These are phyloP conservation scores for Molothrus ater DNA, from an alignment of 2,797 vertebrate species.

Conservation along the genomic window DNA sequence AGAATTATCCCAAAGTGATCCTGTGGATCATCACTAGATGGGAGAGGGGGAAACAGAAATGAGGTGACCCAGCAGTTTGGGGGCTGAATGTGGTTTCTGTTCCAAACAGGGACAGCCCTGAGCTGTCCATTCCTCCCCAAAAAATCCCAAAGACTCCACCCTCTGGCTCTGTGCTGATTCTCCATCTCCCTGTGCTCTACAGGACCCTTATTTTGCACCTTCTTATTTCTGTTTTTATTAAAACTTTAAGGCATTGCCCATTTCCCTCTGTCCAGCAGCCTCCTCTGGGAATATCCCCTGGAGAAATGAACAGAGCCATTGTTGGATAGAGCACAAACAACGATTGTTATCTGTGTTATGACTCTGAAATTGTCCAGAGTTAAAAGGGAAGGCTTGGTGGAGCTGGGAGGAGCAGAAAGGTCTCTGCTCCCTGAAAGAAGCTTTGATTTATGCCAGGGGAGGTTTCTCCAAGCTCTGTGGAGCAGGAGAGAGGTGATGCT, in stretches of 20 bases:
- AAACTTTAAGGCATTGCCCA: constrained; percentile 27
- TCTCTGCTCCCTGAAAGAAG: neutral
- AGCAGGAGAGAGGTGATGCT: neutral
- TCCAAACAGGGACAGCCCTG: neutral
- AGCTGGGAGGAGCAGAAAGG: neutral
- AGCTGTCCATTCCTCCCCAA: fast-evolving
- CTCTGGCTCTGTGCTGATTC: fast-evolving
- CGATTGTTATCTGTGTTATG: neutral
- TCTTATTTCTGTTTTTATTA: constrained; percentile 62
- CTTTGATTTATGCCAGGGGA: neutral
- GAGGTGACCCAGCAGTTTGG: neutral
- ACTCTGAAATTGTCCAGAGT: neutral
- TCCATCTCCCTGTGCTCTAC: neutral
- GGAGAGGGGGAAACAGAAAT: neutral
- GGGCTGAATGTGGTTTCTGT: neutral
- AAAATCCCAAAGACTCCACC: neutral
- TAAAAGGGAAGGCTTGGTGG: neutral
- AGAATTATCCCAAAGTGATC: neutral
- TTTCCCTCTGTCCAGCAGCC: constrained; percentile 30
- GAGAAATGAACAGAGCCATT: constrained; percentile 48
- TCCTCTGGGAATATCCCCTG: constrained; percentile 28
- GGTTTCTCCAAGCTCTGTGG: neutral
- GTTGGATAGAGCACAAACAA: constrained; percentile 23
- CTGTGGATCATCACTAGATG: too few species aligned
- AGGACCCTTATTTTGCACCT: neutral